These are phyloP conservation scores for Mystacides longicornis DNA, from an alignment of 2,888 invertebrate genomes.

Conservation along the genomic window DNA sequence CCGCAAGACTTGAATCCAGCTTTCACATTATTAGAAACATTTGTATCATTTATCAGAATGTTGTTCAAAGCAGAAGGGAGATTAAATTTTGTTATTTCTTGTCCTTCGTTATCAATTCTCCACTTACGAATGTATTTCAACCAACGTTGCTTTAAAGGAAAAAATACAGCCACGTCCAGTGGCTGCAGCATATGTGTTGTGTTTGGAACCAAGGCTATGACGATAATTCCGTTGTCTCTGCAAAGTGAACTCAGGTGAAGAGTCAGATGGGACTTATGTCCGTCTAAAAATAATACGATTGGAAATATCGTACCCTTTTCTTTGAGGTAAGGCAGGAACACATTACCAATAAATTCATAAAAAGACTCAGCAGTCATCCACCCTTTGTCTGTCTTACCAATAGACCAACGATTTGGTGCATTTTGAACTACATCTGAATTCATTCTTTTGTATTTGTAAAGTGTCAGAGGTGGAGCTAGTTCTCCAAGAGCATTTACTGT, in stretches of 20 bases:
- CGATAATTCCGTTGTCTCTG: not conserved
- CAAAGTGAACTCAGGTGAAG: not conserved
- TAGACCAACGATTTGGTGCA: not conserved
- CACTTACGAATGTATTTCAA: not conserved
- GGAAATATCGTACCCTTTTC: not conserved
- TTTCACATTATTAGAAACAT: not conserved
- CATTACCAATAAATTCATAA: not conserved
- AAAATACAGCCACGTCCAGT: not conserved
- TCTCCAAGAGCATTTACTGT: not conserved
- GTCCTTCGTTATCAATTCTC: not conserved
- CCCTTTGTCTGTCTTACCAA: not conserved
- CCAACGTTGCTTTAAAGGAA: not conserved
- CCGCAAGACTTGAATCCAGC: not conserved
- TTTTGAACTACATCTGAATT: not conserved
- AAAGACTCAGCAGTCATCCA: not conserved
- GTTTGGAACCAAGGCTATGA: not conserved
- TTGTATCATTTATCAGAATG: not conserved
- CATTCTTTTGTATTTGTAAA: slow-evolving; percentile 3
- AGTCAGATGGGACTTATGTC: slow-evolving; percentile 3
- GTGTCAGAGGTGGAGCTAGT: not conserved
- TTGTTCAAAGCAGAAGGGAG: not conserved
- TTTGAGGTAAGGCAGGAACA: not conserved
- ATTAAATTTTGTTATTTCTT: slow-evolving; percentile 1
- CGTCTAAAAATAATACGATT: slow-evolving; percentile 1
- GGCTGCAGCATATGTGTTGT: slow-evolving; percentile 6